These are phyloP conservation scores for Mystacides longicornis DNA, from an alignment of 2,888 invertebrate genomes.

Conservation along the genomic window DNA sequence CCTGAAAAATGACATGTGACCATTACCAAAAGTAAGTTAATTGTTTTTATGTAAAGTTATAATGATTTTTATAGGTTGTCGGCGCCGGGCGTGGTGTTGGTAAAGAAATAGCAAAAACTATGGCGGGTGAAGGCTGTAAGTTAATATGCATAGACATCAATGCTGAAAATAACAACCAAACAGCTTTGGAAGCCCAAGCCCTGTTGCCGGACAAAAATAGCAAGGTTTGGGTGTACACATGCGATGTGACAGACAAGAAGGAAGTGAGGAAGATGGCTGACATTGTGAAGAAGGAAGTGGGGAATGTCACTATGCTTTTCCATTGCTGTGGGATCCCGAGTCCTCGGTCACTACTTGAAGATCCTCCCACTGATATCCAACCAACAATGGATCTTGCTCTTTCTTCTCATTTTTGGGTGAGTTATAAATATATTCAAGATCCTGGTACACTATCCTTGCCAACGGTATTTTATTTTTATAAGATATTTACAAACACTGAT, in stretches of 20 bases:
- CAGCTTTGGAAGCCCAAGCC: constrained; percentile 40
- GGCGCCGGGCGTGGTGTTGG: constrained; percentile 66
- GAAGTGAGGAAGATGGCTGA: constrained; percentile 43
- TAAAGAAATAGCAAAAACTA: constrained; percentile 52
- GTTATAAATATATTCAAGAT: too few relatives aligned
- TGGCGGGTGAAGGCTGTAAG: constrained; percentile 49
- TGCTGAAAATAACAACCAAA: constrained; percentile 42
- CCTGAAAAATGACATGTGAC: too few relatives aligned
- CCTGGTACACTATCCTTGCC: too few relatives aligned
- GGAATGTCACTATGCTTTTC: constrained; percentile 54
- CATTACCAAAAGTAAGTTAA: too few relatives aligned
- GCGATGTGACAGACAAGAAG: constrained; percentile 49
- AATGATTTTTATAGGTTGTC: constrained; percentile 49
- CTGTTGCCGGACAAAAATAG: constrained; percentile 34
- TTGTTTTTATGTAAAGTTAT: too few relatives aligned
- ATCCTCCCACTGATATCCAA: constrained; percentile 47
- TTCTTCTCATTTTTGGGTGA: constrained; percentile 58
- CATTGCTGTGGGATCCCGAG: constrained; percentile 59
- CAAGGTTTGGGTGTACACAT: constrained; percentile 44
- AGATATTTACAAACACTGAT: too few relatives aligned
- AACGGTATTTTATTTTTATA: too few relatives aligned
- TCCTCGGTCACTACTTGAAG: constrained; percentile 45
- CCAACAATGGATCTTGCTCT: constrained; percentile 51
- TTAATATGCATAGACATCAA: constrained; percentile 63
- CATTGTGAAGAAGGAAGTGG: constrained; percentile 45